Conservation (phyloP, 2,113 vertebrate genomes). For the Tragelaphus buxtoni region DNA sequence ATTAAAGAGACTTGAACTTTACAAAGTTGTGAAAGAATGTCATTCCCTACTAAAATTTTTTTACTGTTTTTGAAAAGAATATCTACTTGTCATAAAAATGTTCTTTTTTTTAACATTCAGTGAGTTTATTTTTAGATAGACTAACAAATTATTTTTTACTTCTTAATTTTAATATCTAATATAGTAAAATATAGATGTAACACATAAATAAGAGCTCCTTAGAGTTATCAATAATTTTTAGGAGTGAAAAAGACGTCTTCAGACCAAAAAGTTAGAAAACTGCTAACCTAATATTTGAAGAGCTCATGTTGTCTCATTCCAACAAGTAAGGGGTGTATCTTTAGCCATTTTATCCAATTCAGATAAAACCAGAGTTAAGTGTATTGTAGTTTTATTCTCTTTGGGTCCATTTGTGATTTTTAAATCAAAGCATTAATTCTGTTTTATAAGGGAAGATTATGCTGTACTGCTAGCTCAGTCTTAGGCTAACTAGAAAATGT, state of each 20-base stretch:
- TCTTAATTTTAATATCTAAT: conserved; percentile 7
- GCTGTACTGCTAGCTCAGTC: neutral
- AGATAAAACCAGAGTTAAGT: neutral
- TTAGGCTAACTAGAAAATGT: neutral
- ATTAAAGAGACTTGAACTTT: conserved; percentile 47
- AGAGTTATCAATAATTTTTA: neutral
- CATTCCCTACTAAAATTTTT: neutral
- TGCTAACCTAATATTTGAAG: neutral
- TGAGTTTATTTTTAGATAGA: conserved; percentile 1
- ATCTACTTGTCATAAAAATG: conserved; percentile 12
- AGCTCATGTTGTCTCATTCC: neutral
- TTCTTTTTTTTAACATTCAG: neutral
- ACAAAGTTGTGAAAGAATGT: conserved; percentile 15
- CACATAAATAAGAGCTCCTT: neutral
- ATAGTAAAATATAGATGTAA: conserved; percentile 5
- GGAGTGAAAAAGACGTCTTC: neutral
- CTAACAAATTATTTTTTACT: neutral
- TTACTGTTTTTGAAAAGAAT: conserved; percentile 19
- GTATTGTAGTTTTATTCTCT: neutral
- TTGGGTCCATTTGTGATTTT: neutral
- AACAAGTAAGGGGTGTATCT: neutral
- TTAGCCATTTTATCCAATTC: conserved; percentile 13
- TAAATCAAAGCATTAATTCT: neutral
- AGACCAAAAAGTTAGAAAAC: neutral
- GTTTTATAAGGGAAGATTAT: neutral